Conservation (phyloP, 2,113 vertebrate species). For the Dissostichus mawsoni region DNA sequence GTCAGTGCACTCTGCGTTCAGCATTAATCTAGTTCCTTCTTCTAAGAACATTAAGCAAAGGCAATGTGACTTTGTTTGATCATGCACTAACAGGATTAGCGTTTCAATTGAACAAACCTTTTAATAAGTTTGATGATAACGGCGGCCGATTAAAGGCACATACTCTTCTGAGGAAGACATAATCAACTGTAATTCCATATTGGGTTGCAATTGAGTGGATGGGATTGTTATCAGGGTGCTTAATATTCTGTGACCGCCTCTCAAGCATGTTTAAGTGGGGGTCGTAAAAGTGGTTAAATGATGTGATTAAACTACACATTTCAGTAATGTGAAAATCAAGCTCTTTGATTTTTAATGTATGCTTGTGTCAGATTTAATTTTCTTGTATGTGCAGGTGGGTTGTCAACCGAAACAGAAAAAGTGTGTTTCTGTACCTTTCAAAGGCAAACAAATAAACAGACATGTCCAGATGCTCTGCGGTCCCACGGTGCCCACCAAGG, state of each 20-base stretch:
- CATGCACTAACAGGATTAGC: constrained; percentile 69
- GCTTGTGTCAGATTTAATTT: constrained; percentile 10
- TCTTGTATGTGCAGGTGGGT: background rate
- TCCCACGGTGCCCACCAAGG: constrained; percentile 42
- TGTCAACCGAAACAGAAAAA: background rate
- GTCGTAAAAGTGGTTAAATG: background rate
- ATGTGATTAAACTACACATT: background rate
- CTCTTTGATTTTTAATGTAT: constrained; percentile 1
- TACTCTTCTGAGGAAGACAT: constrained; percentile 37
- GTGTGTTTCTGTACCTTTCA: constrained; percentile 20
- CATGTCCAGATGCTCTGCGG: constrained; percentile 38
- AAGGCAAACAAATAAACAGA: constrained; percentile 42
- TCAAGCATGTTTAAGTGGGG: constrained; percentile 25
- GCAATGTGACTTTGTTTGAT: constrained; percentile 59
- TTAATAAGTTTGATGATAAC: constrained; percentile 68
- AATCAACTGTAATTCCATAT: constrained; percentile 43
- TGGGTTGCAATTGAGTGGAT: constrained; percentile 19
- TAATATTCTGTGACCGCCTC: constrained; percentile 37
- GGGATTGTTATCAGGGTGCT: constrained; percentile 48
- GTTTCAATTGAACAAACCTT: constrained; percentile 62
- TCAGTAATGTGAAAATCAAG: background rate
- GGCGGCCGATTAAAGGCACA: constrained; percentile 52
- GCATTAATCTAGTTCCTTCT: constrained; percentile 14
- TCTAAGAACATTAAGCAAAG: constrained; percentile 25
- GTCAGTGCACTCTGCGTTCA: background rate